These are phyloP conservation scores for Philaenus spumarius DNA, from an alignment of 1,140 invertebrate species.

Conservation along the genomic window DNA sequence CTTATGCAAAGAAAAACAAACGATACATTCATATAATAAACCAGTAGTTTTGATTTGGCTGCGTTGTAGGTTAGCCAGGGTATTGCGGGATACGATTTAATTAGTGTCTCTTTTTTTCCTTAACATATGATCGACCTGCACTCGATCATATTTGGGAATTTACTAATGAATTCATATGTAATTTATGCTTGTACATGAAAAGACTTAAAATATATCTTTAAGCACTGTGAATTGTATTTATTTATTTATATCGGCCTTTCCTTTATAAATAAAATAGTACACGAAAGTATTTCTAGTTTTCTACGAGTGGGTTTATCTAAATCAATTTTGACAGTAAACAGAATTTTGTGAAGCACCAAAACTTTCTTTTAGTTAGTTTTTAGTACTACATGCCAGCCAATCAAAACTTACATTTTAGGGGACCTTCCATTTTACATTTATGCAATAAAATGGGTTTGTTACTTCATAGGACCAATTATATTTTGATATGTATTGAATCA, in stretches of 20 bases:
- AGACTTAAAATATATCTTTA: slow-evolving; percentile 33
- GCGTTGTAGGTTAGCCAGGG: slow-evolving; percentile 16
- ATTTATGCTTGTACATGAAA: slow-evolving; percentile 32
- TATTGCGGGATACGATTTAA: slow-evolving; percentile 13
- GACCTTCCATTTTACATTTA: too few species aligned
- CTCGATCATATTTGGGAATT: slow-evolving; percentile 18
- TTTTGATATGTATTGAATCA: too few species aligned
- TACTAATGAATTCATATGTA: slow-evolving; percentile 24
- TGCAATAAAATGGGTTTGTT: too few species aligned
- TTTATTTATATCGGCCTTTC: not conserved
- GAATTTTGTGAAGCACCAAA: too few species aligned
- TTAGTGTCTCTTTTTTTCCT: slow-evolving; percentile 1
- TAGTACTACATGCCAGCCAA: too few species aligned
- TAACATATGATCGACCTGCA: not conserved
- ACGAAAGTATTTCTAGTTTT: too few species aligned
- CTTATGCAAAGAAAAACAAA: slow-evolving; percentile 19
- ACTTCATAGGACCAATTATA: too few species aligned
- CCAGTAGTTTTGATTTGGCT: slow-evolving; percentile 24
- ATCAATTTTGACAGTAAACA: too few species aligned
- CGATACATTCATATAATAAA: slow-evolving; percentile 25
- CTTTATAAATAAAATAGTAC: too few species aligned
- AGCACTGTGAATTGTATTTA: slow-evolving; percentile 22
- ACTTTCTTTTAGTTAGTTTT: too few species aligned
- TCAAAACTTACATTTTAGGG: too few species aligned
- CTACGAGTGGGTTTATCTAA: too few species aligned